phyloP scores from a whole-genome alignment of 2,797 vertebrate genomes.

The Hirundo rustica region DNA sequence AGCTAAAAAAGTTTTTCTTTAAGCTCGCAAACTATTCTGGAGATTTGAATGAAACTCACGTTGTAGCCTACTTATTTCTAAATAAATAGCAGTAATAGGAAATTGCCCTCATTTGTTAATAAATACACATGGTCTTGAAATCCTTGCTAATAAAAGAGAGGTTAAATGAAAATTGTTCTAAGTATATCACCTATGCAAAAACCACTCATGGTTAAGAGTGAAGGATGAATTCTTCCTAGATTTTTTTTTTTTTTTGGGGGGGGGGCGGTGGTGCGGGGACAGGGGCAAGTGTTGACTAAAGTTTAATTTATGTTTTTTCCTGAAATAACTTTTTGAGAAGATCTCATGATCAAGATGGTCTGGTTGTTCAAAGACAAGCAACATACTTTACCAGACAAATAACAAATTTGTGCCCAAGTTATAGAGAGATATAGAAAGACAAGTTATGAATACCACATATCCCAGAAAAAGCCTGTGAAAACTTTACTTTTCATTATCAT shows the following conservation, averaged over 20 bases:
- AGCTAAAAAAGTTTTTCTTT: neutral
- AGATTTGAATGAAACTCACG: neutral
- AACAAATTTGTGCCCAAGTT: neutral
- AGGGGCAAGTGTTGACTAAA: neutral
- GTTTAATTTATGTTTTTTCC: accelerated
- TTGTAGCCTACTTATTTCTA: neutral
- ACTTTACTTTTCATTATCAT: neutral
- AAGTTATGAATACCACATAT: neutral
- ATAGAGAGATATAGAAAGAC: neutral
- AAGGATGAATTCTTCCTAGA: accelerated
- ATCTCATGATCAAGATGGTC: neutral
- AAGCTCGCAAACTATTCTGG: neutral
- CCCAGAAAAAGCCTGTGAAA: neutral
- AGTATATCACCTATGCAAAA: neutral
- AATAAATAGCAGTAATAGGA: neutral
- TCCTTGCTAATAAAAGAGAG: neutral
- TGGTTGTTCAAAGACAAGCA: neutral
- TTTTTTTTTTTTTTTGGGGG: too few species aligned
- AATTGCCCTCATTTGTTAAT: neutral
- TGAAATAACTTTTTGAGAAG: neutral
- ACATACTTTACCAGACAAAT: neutral
- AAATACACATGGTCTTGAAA: neutral
- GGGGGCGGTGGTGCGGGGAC: too few species aligned
- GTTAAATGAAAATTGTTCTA: neutral
- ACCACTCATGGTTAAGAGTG: accelerated